Percentiles rank a stretch among this genome's conserved stretches.
Evolutionary conservation across 2,797 vertebrate genomes (phyloP).

Genomic region (Lithobates sylvaticus): DNA sequence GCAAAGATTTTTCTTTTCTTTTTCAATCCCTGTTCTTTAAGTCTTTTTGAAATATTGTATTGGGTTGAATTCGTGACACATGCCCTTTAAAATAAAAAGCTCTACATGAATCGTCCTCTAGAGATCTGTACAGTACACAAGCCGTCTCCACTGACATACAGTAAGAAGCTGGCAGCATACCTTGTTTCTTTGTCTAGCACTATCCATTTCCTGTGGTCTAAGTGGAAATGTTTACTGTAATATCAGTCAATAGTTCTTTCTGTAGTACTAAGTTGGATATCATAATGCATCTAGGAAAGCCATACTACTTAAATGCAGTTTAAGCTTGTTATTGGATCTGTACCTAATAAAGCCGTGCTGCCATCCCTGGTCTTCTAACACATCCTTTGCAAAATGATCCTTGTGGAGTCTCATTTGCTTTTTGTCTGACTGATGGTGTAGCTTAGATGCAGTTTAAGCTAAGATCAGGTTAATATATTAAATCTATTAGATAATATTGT

Average conservation of each 20-base stretch:
- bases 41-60: slow-evolving; percentile 1
- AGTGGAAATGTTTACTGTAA: slow-evolving; percentile 63
- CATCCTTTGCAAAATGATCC: slow-evolving; percentile 9
- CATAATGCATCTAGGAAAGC: slow-evolving; percentile 60
- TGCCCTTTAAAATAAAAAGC: slow-evolving; percentile 8
- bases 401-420: not conserved
- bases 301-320: slow-evolving; percentile 41
- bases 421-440: not conserved
- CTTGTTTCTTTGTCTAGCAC: slow-evolving; percentile 45
- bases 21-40: not conserved
- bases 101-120: not conserved
- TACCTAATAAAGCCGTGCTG: slow-evolving; percentile 22
- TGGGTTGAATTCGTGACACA: not conserved
- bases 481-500: not conserved
- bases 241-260: slow-evolving; percentile 59
- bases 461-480: not conserved
- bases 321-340: slow-evolving; percentile 49
- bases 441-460: not conserved
- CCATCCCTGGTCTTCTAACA: slow-evolving; percentile 4
- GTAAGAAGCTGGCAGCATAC: slow-evolving; percentile 42
- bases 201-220: slow-evolving; percentile 60
- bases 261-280: slow-evolving; percentile 53
- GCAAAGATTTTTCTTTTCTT: not conserved
- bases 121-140: slow-evolving; percentile 31
- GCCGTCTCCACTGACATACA: slow-evolving; percentile 36